Percentiles rank a stretch among this genome's conserved stretches.
phyloP scores from a whole-genome alignment of 2,113 vertebrate genomes.

The Plecotus auritus region DNA sequence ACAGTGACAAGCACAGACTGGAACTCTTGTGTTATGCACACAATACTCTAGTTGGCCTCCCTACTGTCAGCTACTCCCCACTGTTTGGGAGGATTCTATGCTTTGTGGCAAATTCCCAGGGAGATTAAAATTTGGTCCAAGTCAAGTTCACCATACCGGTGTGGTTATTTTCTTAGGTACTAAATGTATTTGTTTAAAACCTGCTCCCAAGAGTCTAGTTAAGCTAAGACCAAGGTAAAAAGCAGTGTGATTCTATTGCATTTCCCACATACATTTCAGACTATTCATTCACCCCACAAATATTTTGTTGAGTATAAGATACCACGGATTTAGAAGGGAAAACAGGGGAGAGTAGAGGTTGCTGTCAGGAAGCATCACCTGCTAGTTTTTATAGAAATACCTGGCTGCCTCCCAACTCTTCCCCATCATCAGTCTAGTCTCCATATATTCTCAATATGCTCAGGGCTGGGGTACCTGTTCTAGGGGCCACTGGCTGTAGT shows the following conservation, averaged over 20 bases:
- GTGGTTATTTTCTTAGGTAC: not conserved
- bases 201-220: not conserved
- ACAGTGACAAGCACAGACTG: slow-evolving; percentile 60
- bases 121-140: not conserved
- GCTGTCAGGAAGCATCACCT: not conserved
- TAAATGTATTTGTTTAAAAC: not conserved
- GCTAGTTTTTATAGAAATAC: not conserved
- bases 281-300: not conserved
- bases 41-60: not conserved
- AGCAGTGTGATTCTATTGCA: not conserved
- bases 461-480: too few relatives aligned
- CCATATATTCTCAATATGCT: not conserved
- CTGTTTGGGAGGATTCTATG: not conserved
- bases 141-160: not conserved
- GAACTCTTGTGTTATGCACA: slow-evolving; percentile 47
- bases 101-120: not conserved
- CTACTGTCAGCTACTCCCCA: not conserved
- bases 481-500: not conserved
- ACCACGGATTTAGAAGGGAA: not conserved
- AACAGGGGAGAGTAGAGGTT: not conserved
- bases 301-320: not conserved
- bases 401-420: not conserved
- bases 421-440: too few relatives aligned
- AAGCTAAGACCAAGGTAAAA: not conserved
- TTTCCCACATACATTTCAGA: not conserved